Conservation (phyloP, 1,140 invertebrate species). For the Lordiphosa stackelbergi region DNA sequence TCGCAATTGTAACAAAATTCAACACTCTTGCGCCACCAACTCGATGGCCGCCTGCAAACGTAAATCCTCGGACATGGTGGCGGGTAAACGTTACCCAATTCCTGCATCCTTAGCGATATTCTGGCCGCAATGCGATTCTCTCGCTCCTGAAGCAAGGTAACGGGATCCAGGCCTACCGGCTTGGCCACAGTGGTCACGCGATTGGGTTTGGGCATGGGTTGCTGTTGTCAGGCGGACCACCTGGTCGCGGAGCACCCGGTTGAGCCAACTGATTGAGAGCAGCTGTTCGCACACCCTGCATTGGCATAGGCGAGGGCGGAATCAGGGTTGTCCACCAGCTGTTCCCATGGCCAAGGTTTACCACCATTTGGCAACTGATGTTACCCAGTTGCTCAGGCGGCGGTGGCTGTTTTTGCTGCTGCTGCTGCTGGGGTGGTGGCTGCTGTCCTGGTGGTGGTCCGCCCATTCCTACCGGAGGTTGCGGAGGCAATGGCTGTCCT, state of each 20-base stretch:
- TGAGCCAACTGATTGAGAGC: conserved; percentile 57
- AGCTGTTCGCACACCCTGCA: conserved; percentile 46
- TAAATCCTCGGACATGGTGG: conserved; percentile 94
- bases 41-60: conserved; percentile 96
- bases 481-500: conserved; percentile 57
- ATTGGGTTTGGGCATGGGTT: conserved; percentile 84
- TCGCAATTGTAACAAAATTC: conserved; percentile 92
- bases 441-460: conserved; percentile 41
- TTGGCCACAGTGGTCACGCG: conserved; percentile 93
- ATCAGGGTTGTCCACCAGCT: conserved; percentile 81
- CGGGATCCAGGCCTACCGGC: conserved; percentile 95
- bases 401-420: conserved; percentile 55
- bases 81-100: conserved; percentile 89
- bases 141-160: conserved; percentile 93
- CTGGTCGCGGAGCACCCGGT: conserved; percentile 60
- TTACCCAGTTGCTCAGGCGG: conserved; percentile 44
- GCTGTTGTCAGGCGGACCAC: conserved; percentile 78
- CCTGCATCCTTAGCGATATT: conserved; percentile 90
- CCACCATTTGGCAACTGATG: conserved; percentile 63
- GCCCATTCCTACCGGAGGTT: conserved; percentile 34
- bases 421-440: conserved; percentile 38
- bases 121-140: conserved; percentile 93
- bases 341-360: conserved; percentile 65
- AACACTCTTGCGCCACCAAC: conserved; percentile 92
- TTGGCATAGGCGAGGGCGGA: conserved; percentile 79